Evolutionary conservation across 1,140 invertebrate genomes (phyloP), one percentile per base, ranked within the genome.

Genomic region (Saccostrea glomerata): DNA sequence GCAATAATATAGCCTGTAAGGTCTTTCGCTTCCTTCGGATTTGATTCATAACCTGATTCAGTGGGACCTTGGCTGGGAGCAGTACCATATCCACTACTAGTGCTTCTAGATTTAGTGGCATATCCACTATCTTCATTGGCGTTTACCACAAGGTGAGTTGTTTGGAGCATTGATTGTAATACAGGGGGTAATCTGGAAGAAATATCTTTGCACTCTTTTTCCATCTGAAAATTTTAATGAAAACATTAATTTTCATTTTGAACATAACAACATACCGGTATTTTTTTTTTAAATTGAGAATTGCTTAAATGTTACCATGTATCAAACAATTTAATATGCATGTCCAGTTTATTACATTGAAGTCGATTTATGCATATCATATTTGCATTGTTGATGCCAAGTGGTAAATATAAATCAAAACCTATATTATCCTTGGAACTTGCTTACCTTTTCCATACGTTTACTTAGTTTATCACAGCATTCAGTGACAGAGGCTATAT

Each of bases 401-500:
- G 30, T 36, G 30, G 30, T 36, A 36, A 36, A 36, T 36, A 36
- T 36, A 36, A 36, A 36, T 2, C 30, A 36, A 36, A 36, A 36
- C 30, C 30, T 36, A 36, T 36, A 36, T 1, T 36, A 1, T 36
- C 2, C 30, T 36, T 36, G 30, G 2, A 2, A 36, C 30, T 15
- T 30, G 30, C 70, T 11, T 36, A 88, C 87, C 87, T 77, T 88
- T 20, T 30, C 84, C 25, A 88, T 77, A 30, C 87, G 84, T 55
- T 85, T 63, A 85, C 83, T 88, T 20, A 88, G 84, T 84, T 88
- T 88, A 58, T 85, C 60, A 36, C 84, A 55, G 84, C 89, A 90
- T 25, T 90, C 89, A 6, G 70, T 77, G 0, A 90, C 89, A 73
- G 83, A 87, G 7, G 73, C 36, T 15, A 90, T 90, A 47, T 90